phyloP scores from a whole-genome alignment of 2,797 vertebrate species.

The Muscicapa striata region DNA sequence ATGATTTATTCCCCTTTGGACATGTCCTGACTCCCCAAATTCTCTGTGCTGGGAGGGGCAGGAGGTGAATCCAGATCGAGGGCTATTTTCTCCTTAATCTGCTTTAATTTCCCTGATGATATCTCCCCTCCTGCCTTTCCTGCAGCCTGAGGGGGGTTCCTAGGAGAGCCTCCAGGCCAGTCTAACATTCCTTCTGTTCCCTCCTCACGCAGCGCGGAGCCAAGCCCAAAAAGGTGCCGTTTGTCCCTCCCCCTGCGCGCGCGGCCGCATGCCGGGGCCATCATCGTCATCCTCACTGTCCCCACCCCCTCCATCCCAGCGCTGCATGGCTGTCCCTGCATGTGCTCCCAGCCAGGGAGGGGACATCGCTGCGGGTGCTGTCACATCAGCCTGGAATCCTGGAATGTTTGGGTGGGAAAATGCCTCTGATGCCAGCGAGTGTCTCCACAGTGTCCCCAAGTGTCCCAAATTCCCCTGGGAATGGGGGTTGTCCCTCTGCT shows the following conservation, averaged over 20 bases:
- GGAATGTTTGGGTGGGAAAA: neutral
- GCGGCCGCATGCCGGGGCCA: slow-evolving; percentile 10
- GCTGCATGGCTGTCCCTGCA: slow-evolving; percentile 4
- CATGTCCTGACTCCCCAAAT: rapidly evolving
- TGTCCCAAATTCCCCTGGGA: rapidly evolving
- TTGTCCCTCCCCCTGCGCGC: rapidly evolving
- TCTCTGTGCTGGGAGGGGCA: neutral
- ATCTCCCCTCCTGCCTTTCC: neutral
- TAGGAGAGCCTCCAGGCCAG: neutral
- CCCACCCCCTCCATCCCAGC: neutral
- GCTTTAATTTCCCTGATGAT: rapidly evolving
- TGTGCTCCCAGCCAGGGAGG: neutral
- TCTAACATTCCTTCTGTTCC: slow-evolving; percentile 79
- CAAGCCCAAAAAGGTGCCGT: slow-evolving; percentile 96
- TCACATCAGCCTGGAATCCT: rapidly evolving
- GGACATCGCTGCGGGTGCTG: neutral
- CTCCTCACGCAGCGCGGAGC: slow-evolving; percentile 90
- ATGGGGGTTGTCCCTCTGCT: neutral
- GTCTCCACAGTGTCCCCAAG: rapidly evolving
- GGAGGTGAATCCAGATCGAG: neutral
- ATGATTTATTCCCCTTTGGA: neutral
- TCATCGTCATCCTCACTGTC: neutral
- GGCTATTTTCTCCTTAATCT: neutral
- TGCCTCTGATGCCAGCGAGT: neutral
- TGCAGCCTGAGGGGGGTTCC: neutral